phyloP scores from a whole-genome alignment of 2,888 invertebrate genomes.

The Linnaemya vulpina region DNA sequence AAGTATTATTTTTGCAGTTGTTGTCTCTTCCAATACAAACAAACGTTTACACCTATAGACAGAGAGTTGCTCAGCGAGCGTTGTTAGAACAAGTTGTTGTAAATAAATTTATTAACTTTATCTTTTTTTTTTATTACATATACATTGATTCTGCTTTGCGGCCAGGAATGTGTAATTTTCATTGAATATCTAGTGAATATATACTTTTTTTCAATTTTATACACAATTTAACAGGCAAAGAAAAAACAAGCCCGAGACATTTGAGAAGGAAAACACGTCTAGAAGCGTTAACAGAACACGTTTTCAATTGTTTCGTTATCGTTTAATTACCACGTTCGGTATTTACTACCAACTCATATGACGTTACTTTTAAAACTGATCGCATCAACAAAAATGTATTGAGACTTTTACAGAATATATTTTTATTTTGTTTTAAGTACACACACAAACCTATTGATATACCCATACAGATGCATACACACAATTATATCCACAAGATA shows the following conservation, averaged over 20 bases:
- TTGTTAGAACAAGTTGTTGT: slow-evolving; percentile 58
- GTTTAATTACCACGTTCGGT: slow-evolving; percentile 52
- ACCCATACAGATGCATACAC: slow-evolving; percentile 28
- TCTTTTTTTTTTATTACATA: slow-evolving; percentile 31
- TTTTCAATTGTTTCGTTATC: slow-evolving; percentile 56
- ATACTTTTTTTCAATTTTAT: slow-evolving; percentile 31
- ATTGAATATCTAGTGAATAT: slow-evolving; percentile 55
- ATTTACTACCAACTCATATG: slow-evolving; percentile 73
- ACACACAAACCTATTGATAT: slow-evolving; percentile 10
- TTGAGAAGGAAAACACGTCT: slow-evolving; percentile 62
- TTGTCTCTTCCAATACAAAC: slow-evolving; percentile 33
- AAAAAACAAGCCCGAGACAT: slow-evolving; percentile 30
- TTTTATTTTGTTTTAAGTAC: slow-evolving; percentile 30
- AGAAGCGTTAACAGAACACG: slow-evolving; percentile 67
- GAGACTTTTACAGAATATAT: slow-evolving; percentile 69
- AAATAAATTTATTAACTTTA: slow-evolving; percentile 51
- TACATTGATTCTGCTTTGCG: slow-evolving; percentile 33
- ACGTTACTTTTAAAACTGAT: slow-evolving; percentile 83
- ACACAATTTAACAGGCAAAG: slow-evolving; percentile 16
- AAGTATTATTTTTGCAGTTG: slow-evolving; percentile 48
- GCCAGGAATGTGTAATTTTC: slow-evolving; percentile 57
- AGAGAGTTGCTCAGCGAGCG: slow-evolving; percentile 9
- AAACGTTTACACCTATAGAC: slow-evolving; percentile 15
- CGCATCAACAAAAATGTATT: slow-evolving; percentile 79
- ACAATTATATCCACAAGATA: slow-evolving; percentile 41